Evolutionary conservation across 2,888 invertebrate genomes (phyloP).

Genomic region (Dolichopus griseipennis): DNA sequence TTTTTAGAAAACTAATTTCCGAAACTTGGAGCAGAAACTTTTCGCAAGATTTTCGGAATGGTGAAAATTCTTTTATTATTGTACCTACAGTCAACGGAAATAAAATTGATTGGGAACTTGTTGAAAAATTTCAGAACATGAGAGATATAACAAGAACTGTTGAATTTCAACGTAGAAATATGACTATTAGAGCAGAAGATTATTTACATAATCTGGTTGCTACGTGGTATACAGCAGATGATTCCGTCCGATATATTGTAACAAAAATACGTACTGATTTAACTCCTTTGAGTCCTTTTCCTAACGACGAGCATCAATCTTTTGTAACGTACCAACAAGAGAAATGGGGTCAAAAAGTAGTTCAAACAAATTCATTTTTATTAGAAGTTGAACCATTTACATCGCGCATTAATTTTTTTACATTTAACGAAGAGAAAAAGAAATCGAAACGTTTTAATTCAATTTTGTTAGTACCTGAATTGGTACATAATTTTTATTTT

Average conservation of each 20-base stretch:
- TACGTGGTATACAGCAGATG: conserved; percentile 67
- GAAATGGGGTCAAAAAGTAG: conserved; percentile 61
- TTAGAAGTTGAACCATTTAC: conserved; percentile 60
- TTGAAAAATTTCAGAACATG: conserved; percentile 45
- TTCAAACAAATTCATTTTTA: conserved; percentile 57
- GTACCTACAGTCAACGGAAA: conserved; percentile 42
- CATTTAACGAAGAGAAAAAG: conserved; percentile 36
- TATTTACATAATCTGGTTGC: conserved; percentile 69
- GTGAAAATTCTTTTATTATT: conserved; percentile 49
- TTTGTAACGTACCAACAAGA: conserved; percentile 67
- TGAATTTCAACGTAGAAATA: conserved; percentile 44
- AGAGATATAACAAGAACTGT: conserved; percentile 41
- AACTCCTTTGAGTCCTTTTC: conserved; percentile 59
- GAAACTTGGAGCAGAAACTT: conserved; percentile 53
- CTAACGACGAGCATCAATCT: conserved; percentile 47
- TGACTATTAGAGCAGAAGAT: conserved; percentile 49
- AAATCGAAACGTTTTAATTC: conserved; percentile 30
- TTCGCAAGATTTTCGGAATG: conserved; percentile 48
- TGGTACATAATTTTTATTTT: conserved; percentile 63
- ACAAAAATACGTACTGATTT: conserved; percentile 57
- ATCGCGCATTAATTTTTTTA: conserved; percentile 37
- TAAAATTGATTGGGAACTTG: conserved; percentile 54
- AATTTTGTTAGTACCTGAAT: conserved; percentile 77
- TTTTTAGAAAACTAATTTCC: conserved; percentile 64
- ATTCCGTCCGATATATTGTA: conserved; percentile 55